Evolutionary conservation across 1,140 invertebrate species (phyloP), one percentile per base, ranked within the genome.

Genomic region (Tyrophagus putrescentiae): DNA sequence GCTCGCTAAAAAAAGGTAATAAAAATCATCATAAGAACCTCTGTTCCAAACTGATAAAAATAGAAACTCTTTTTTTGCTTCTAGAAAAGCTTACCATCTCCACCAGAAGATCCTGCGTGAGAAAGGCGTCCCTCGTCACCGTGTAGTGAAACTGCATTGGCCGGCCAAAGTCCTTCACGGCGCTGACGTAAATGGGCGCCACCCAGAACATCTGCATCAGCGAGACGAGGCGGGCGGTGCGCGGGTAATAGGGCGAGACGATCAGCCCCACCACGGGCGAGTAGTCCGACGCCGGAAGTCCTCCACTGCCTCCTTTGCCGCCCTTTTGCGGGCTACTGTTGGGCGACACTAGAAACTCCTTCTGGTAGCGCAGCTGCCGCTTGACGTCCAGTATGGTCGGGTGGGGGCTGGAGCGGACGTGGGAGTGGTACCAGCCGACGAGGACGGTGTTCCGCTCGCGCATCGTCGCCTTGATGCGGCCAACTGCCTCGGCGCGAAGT

Each of bases 401-500:
- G 62, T 89, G 84, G 9, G 88, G 84, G 63, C 84, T 80, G 61
- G 85, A 84, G 41, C 82, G 79, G 0, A 90, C 89, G 76, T 95
- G 91, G n/a, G 87, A 92, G 70, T 96, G 91, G 76, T 96, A 96
- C 90, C 91, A 94, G 4, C 90, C 91, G 32, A 95, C 83, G 9
- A 94, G 73, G 28, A 80, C 81, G 28, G 93, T 76, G 57, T 84
- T 82, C 62, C 84, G 77, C 67, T 80, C 81, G 68, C 89, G 82
- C 74, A 95, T 87, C 45, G 80, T 77, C 68, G 82, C 80, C 50
- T 60, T 61, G 60, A 75, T 72, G 66, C 74, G 32, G 11, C 52
- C n/a, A n/a, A 33, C n/a, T 29, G 25, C 72, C 60, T 73, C 72
- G 65, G 74, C 72, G 16, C 73, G 67, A 27, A 67, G 29, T 21